Percentiles rank a stretch among this genome's conserved stretches.
These are phyloP conservation scores for Leiothrix lutea DNA, from an alignment of 2,113 vertebrate species.

Conservation along the genomic window DNA sequence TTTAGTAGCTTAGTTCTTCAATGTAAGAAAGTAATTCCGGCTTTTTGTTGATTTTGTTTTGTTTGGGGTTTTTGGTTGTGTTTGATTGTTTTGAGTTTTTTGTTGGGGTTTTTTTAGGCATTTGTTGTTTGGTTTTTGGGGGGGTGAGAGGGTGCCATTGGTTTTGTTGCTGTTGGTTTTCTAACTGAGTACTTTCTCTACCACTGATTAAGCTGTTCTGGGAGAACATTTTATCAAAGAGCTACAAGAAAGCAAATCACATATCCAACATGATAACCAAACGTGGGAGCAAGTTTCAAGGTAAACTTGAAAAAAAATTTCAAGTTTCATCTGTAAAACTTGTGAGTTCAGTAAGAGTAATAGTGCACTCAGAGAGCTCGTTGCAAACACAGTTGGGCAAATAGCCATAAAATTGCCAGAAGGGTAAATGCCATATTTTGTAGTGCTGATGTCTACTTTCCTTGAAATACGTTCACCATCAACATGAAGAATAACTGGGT, in stretches of 20 bases:
- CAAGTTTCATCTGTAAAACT: not conserved
- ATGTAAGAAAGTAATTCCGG: not conserved
- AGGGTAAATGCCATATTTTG: not conserved
- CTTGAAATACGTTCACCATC: no score
- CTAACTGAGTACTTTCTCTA: not conserved
- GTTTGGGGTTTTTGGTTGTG: not conserved
- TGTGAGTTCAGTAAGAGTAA: not conserved
- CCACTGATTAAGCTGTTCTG: not conserved
- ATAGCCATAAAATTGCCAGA: not conserved
- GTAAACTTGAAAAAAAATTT: not conserved
- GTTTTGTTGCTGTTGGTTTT: not conserved
- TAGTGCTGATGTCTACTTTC: not conserved
- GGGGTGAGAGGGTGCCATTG: not conserved
- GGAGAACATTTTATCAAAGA: not conserved
- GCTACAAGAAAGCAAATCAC: not conserved
- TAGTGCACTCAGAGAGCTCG: not conserved
- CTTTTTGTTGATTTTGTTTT: not conserved
- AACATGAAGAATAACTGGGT: not conserved
- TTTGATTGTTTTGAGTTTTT: not conserved
- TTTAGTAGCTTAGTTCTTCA: not conserved
- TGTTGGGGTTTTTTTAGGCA: rapidly evolving
- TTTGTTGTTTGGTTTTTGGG: not conserved
- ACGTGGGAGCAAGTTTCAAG: not conserved
- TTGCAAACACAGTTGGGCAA: not conserved
- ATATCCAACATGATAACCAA: not conserved